Conservation (phyloP, 2,113 vertebrate genomes). For the Indicator maculatus region DNA sequence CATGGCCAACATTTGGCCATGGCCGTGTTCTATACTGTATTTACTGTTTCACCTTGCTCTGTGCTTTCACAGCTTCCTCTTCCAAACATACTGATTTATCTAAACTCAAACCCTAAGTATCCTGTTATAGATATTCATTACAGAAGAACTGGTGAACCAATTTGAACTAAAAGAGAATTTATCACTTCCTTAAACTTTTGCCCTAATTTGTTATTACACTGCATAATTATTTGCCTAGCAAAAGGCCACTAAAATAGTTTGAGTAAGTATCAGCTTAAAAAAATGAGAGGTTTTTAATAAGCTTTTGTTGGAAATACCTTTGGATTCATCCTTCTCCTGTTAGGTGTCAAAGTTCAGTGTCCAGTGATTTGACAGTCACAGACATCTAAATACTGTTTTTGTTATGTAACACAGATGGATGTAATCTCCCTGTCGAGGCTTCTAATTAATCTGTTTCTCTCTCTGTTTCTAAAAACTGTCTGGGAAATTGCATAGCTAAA, state of each 20-base stretch:
- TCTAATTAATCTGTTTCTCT: background rate
- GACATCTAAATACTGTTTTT: background rate
- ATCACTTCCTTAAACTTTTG: background rate
- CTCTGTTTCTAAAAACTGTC: background rate
- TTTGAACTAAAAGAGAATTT: background rate
- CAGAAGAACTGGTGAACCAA: background rate
- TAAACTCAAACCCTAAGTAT: background rate
- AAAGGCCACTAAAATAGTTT: background rate
- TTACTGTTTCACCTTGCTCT: background rate
- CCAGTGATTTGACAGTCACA: background rate
- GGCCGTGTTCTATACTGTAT: background rate
- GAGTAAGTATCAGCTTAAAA: background rate
- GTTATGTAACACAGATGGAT: background rate
- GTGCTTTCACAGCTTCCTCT: background rate
- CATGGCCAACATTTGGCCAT: fast-evolving
- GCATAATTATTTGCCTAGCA: background rate
- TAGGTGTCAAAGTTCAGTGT: background rate
- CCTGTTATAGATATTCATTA: background rate
- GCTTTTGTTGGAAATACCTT: too few species aligned
- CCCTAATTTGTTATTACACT: background rate
- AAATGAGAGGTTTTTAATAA: background rate
- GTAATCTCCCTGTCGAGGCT: background rate
- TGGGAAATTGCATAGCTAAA: background rate
- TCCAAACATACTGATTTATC: background rate
- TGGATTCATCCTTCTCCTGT: background rate